Base-by-base conservation (phyloP, 2,113 vertebrate genomes). In the Salvelinus alpinus region DNA sequence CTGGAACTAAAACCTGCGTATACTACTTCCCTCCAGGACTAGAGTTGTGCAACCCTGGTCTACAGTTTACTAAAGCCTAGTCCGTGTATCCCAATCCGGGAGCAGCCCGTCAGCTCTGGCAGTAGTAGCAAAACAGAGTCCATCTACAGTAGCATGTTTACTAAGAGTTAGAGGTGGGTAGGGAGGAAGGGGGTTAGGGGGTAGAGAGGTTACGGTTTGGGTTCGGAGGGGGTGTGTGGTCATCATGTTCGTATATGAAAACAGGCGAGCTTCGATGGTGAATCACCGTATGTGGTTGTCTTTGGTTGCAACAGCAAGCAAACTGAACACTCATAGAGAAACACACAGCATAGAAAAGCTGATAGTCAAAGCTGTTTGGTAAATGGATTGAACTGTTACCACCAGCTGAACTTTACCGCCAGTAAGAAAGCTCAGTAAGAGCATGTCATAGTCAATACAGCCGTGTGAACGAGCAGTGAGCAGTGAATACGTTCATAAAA, bases 111-210 rank as follows among this genome's bases (percentile, higher is more conserved):
- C 79, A 78, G 73, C 84, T 86, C 85, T 84, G 86, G 84, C 84
- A 87, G 87, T 86, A 90, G 84, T 82, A 88, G 80, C 72, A 87
- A 91, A 83, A 80, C 38, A 76, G 57, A 65, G 29, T 84, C 62
- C 48, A 70, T 84, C 78, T 90, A 91, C 86, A 93, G 91, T 91
- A 93, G 90, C 83, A 88, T 80, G 75, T 89, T 87, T 78, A 78
- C 75, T 78, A 85, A 66, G 29, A 73, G 68, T 78, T 57, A 75
- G 54, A 78, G 86, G 48, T 3, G 74, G 66, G 51, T 54, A 60
- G 34, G 69, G 34, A 29, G 18, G 54, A 44, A 76, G 54, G 64
- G 48, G 71, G 34, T 20, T 44, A 44, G 4, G 18, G 22, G 18
- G 3, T 66, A 14, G 24, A 27, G 76, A 38, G 65, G 57, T 60